Percentiles rank a stretch among this genome's conserved stretches.
These are phyloP conservation scores for Chaetorhynchus papuensis DNA, from an alignment of 2,113 vertebrate species.

Conservation along the genomic window DNA sequence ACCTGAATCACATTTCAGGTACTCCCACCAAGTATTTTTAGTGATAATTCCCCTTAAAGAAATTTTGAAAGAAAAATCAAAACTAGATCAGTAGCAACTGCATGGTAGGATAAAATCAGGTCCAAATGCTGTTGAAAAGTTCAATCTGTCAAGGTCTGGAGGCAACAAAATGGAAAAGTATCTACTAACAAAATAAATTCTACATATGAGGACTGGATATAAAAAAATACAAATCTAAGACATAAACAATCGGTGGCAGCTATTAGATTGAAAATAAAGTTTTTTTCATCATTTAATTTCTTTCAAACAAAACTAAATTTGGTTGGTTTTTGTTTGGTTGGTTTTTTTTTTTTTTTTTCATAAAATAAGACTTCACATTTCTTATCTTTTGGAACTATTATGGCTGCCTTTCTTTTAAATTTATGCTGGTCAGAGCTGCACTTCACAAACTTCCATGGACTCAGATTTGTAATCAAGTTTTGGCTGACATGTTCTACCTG, in stretches of 20 bases:
- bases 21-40: background rate
- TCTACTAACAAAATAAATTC: background rate
- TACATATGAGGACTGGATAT: background rate
- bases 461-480: background rate
- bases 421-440: background rate
- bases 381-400: background rate
- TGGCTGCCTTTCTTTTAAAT: background rate
- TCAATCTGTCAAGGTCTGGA: background rate
- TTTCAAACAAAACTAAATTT: background rate
- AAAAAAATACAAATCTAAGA: background rate
- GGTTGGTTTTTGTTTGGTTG: too few relatives aligned
- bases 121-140: background rate
- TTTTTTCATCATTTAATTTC: background rate
- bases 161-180: background rate
- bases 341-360: fast-evolving
- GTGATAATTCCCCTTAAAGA: background rate
- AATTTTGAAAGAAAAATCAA: background rate
- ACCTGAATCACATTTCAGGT: background rate
- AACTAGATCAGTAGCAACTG: background rate
- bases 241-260: background rate
- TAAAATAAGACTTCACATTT: background rate
- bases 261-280: background rate
- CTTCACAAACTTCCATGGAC: background rate
- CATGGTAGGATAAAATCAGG: background rate
- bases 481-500: background rate